Evolutionary conservation across 2,888 invertebrate species (phyloP).

Genomic region (Coenonympha glycerion): DNA sequence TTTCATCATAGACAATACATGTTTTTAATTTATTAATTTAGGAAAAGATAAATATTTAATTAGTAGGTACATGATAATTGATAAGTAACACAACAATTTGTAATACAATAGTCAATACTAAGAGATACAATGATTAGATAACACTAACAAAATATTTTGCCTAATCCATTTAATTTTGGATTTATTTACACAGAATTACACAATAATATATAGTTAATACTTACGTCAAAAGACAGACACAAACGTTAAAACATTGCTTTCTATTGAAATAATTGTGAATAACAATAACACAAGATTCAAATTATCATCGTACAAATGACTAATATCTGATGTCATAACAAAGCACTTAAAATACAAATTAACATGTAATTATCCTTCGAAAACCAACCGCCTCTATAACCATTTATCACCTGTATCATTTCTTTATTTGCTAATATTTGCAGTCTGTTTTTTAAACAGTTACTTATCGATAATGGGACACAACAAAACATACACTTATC

Average conservation of each 20-base stretch:
- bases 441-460: constrained; percentile 4
- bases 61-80: too few species aligned
- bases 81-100: too few species aligned
- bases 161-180: too few species aligned
- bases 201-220: constrained; percentile 1
- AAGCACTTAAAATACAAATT: not conserved
- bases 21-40: not conserved
- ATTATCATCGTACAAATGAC: constrained; percentile 39
- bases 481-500: constrained; percentile 22
- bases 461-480: constrained; percentile 13
- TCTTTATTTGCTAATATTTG: constrained; percentile 4
- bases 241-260: constrained; percentile 5
- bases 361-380: not conserved
- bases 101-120: not conserved
- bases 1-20: too few species aligned
- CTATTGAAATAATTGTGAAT: too few species aligned
- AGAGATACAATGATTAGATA: not conserved
- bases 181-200: too few species aligned
- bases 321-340: constrained; percentile 54
- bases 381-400: not conserved
- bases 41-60: too few species aligned
- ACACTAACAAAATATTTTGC: not conserved
- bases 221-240: constrained; percentile 7
- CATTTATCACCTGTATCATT: constrained; percentile 1
- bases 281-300: constrained; percentile 5